Conservation (phyloP, 2,797 vertebrate species). For the Malacoctenus gilli region DNA sequence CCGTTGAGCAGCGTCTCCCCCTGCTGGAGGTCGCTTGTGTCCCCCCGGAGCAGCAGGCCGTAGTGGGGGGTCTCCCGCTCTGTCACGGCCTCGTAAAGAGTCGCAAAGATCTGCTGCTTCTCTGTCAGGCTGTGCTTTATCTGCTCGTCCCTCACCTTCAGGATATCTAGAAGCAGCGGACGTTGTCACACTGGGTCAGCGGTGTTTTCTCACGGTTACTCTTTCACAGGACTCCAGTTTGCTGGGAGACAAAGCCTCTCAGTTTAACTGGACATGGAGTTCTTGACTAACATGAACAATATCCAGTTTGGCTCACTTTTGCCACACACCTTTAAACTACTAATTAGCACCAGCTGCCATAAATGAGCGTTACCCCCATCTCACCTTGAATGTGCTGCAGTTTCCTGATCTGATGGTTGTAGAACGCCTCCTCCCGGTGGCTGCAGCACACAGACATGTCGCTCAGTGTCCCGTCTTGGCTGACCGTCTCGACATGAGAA, state of each 20-base stretch:
- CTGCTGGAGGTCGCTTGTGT: slow-evolving; percentile 81
- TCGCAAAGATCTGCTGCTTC: slow-evolving; percentile 87
- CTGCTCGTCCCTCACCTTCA: slow-evolving; percentile 81
- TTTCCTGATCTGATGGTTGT: slow-evolving; percentile 69
- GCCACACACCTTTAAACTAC: no score
- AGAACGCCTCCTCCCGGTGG: slow-evolving; percentile 80
- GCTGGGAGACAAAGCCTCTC: no score
- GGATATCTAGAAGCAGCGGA: slow-evolving; percentile 65
- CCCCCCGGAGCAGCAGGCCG: slow-evolving; percentile 79
- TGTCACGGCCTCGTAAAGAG: slow-evolving; percentile 76
- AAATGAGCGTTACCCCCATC: no score
- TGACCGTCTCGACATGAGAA: no score
- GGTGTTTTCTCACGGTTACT: no score
- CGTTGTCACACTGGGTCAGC: no score
- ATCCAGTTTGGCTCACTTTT: no score
- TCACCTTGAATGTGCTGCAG: slow-evolving; percentile 86
- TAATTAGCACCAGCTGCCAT: no score
- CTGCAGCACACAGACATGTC: slow-evolving; percentile 68
- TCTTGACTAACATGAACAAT: no score
- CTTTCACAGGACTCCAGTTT: no score
- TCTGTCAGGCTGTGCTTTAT: slow-evolving; percentile 83
- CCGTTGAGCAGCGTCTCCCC: slow-evolving; percentile 83
- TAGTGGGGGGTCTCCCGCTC: slow-evolving; percentile 71
- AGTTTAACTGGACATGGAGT: no score
- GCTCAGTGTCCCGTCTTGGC: slow-evolving; percentile 7